Evolutionary conservation across 2,113 vertebrate species (phyloP).

Genomic region (Ciconia boyciana): DNA sequence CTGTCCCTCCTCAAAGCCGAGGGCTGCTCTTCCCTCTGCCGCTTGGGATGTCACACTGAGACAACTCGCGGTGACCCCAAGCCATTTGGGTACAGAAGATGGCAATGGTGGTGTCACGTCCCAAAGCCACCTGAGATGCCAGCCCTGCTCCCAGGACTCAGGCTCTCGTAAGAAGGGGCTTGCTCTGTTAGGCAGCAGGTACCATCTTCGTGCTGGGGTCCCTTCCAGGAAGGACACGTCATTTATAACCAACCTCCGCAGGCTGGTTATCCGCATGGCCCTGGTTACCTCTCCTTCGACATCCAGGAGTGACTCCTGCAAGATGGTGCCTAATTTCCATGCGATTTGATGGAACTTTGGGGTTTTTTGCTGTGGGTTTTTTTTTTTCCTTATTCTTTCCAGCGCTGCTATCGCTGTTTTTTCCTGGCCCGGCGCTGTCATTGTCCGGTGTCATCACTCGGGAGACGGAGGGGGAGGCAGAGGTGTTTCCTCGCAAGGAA

Average conservation of each 20-base stretch:
- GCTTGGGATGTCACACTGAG: neutral
- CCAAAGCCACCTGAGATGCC: neutral
- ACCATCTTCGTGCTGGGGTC: neutral
- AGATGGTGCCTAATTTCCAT: neutral
- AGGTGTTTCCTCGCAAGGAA: neutral
- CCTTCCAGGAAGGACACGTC: neutral
- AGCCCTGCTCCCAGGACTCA: neutral
- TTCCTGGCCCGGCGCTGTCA: neutral
- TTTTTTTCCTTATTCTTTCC: neutral
- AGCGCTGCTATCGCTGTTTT: neutral
- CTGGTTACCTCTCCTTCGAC: neutral
- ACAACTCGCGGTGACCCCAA: rapidly evolving
- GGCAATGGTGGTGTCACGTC: neutral
- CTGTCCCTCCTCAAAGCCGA: neutral
- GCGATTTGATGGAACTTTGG: neutral
- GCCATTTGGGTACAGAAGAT: neutral
- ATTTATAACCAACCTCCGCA: neutral
- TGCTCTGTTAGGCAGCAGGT: neutral
- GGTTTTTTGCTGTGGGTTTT: rapidly evolving
- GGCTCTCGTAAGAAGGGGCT: neutral
- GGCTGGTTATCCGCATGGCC: neutral
- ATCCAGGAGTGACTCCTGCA: neutral
- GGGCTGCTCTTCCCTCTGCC: neutral
- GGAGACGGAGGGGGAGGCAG: neutral
- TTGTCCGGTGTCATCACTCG: rapidly evolving